phyloP scores from a whole-genome alignment of 2,797 vertebrate species.

The Malurus leucopterus region DNA sequence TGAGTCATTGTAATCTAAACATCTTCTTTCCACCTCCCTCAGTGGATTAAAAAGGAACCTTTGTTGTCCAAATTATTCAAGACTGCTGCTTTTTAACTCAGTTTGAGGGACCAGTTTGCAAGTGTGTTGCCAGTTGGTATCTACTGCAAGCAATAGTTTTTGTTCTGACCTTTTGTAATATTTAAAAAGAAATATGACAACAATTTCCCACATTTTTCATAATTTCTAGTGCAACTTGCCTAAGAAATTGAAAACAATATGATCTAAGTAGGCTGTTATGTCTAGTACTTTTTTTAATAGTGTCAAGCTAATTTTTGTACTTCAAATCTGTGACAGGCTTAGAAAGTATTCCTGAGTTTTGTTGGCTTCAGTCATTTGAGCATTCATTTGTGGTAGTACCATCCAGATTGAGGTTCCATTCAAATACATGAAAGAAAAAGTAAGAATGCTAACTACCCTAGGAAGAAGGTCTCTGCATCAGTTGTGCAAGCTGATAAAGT shows the following conservation, averaged over 20 bases:
- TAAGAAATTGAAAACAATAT: background rate
- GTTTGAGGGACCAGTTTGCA: background rate
- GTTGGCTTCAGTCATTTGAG: background rate
- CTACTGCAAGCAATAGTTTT: background rate
- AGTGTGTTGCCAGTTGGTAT: background rate
- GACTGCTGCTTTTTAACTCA: background rate
- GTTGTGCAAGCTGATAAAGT: background rate
- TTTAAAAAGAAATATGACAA: background rate
- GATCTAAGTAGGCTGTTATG: background rate
- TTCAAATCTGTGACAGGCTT: background rate
- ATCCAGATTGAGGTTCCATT: background rate
- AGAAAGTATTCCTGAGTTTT: background rate
- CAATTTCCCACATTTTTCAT: background rate
- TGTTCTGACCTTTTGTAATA: background rate
- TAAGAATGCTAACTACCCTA: background rate
- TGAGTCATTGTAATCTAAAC: background rate
- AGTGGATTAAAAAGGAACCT: background rate
- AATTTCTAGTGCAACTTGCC: background rate
- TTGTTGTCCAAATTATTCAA: background rate
- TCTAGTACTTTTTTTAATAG: background rate
- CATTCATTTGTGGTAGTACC: accelerated
- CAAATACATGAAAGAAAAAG: background rate
- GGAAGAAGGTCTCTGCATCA: background rate
- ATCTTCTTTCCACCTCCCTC: background rate
- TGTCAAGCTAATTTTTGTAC: background rate